Percentiles rank a stretch among this genome's conserved stretches.
phyloP scores from a whole-genome alignment of 2,888 invertebrate genomes.

The Oligia strigilis region DNA sequence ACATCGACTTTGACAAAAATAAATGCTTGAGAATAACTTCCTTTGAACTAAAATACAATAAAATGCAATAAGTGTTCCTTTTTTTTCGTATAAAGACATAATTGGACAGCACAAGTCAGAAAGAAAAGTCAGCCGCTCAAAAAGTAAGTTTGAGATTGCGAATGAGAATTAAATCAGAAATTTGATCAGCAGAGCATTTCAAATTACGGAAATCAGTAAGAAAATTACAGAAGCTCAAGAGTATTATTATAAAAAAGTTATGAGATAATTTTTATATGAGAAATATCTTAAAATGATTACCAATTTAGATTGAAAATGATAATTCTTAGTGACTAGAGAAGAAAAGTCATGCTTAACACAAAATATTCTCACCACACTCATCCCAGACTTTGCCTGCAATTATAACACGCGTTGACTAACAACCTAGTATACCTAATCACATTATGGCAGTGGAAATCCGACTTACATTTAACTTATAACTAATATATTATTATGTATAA shows the following conservation, averaged over 20 bases:
- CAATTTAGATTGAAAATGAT: slow-evolving; percentile 52
- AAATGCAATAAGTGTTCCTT: slow-evolving; percentile 43
- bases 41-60: slow-evolving; percentile 37
- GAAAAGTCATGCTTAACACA: slow-evolving; percentile 82
- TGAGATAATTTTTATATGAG: slow-evolving; percentile 43
- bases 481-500: slow-evolving; percentile 31
- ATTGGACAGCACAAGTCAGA: slow-evolving; percentile 36
- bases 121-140: slow-evolving; percentile 44
- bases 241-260: slow-evolving; percentile 49
- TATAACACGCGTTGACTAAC: slow-evolving; percentile 79
- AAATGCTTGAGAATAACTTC: slow-evolving; percentile 54
- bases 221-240: slow-evolving; percentile 56
- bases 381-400: slow-evolving; percentile 86
- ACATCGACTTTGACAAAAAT: slow-evolving; percentile 38
- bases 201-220: slow-evolving; percentile 46
- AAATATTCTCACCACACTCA: slow-evolving; percentile 87
- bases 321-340: slow-evolving; percentile 59
- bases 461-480: slow-evolving; percentile 45
- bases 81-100: slow-evolving; percentile 1
- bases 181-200: slow-evolving; percentile 46
- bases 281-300: slow-evolving; percentile 49
- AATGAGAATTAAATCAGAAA: slow-evolving; percentile 41
- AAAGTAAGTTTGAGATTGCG: slow-evolving; percentile 21
- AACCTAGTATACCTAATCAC: slow-evolving; percentile 63
- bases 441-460: slow-evolving; percentile 65